phyloP scores from a whole-genome alignment of 2,888 invertebrate species.

The Orgyia antiqua region DNA sequence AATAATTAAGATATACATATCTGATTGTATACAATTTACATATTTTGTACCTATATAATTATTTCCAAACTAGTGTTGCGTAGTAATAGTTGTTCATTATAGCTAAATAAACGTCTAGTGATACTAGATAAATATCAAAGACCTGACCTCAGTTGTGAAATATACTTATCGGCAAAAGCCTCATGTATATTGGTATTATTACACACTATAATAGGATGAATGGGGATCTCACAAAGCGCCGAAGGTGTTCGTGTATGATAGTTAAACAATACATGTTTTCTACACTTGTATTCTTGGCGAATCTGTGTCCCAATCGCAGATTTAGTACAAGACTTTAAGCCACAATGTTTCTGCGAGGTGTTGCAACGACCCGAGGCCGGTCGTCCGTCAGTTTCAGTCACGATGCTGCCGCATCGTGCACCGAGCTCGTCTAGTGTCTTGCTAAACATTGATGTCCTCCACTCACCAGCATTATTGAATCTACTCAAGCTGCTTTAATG shows the following conservation, averaged over 20 bases:
- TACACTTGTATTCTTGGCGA: slow-evolving; percentile 49
- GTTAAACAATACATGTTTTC: slow-evolving; percentile 36
- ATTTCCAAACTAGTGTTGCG: too few species aligned
- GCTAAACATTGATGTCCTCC: slow-evolving; percentile 32
- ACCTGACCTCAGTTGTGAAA: slow-evolving; percentile 28
- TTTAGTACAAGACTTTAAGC: slow-evolving; percentile 53
- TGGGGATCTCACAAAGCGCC: slow-evolving; percentile 22
- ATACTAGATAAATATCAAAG: slow-evolving; percentile 27
- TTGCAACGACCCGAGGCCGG: slow-evolving; percentile 63
- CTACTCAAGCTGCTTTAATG: slow-evolving; percentile 23
- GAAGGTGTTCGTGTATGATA: slow-evolving; percentile 26
- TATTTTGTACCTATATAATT: too few species aligned
- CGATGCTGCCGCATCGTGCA: slow-evolving; percentile 57
- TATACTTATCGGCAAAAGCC: slow-evolving; percentile 17
- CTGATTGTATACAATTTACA: too few species aligned
- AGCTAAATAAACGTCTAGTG: slow-evolving; percentile 23
- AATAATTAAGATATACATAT: too few species aligned
- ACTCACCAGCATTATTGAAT: slow-evolving; percentile 23
- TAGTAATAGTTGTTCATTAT: too few species aligned
- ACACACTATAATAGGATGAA: slow-evolving; percentile 23
- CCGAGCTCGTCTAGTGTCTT: slow-evolving; percentile 33
- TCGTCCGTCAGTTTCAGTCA: slow-evolving; percentile 54
- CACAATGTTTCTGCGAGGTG: slow-evolving; percentile 59
- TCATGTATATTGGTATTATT: slow-evolving; percentile 23
- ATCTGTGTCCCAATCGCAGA: slow-evolving; percentile 61